Evolutionary conservation across 2,888 invertebrate species (phyloP), one percentile per base, ranked within the genome.

Genomic region (Drosophila meridiana): DNA sequence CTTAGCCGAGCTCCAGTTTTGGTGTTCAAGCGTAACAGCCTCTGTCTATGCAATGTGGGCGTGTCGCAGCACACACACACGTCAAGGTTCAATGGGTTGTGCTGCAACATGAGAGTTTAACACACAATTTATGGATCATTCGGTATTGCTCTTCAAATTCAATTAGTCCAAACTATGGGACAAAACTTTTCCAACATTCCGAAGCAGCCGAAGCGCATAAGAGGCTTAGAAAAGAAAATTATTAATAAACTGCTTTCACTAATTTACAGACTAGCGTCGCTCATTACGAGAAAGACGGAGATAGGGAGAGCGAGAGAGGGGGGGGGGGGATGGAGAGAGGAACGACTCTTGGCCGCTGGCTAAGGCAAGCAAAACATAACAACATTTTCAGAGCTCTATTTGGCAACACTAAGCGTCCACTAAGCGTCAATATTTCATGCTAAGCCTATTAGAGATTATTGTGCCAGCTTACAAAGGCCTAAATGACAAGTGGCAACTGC

Each of bases 401-500:
- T 84, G 86, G 86, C 82, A 83, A 81, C 85, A 83, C 70, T 83
- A 83, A 83, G 85, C 87, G 75, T 85, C 82, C 82, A 83, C 77
- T 83, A 83, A 83, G 87, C 87, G 75, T 86, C 83, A 83, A 87
- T 87, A 87, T 87, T 86, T 87, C 81, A 87, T 82, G 81, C 72
- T 87, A 87, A 87, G 87, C 87, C 86, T 86, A 86, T 87, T 87
- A 86, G 73, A 74, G 87, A 87, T 85, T 87, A 84, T 87, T 83
- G 81, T 85, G 84, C 79, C 83, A 81, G 87, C 87, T 85, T 86
- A 86, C 84, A 79, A 81, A 83, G 81, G 67, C 72, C 79, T 68
- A 82, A 77, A 78, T 82, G 86, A 82, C 86, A 85, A 83, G 81
- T 80, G 84, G 73, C 53, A 76, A 70, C 65, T 59, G 56, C 32